Conservation (phyloP, 2,888 invertebrate genomes). For the Bembecia ichneumoniformis region DNA sequence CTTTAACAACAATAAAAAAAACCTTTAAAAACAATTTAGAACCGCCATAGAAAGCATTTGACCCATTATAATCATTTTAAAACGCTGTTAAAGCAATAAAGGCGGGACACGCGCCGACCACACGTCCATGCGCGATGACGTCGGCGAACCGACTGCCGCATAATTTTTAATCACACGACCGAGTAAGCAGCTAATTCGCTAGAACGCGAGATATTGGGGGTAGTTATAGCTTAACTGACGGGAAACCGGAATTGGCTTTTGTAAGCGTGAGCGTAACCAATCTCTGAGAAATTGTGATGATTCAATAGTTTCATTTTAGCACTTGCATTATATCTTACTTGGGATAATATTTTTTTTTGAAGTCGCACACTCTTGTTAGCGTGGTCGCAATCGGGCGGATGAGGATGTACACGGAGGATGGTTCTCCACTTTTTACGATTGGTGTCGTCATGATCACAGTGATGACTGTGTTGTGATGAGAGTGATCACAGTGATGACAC, state of each 20-base stretch:
- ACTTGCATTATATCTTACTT: no score
- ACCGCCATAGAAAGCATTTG: conserved; percentile 14
- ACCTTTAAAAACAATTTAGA: conserved; percentile 8
- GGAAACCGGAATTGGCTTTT: conserved; percentile 15
- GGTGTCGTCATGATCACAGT: no score
- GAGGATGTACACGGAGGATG: no score
- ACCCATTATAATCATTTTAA: conserved; percentile 48
- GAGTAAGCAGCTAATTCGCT: conserved; percentile 68
- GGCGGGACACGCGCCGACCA: conserved; percentile 36
- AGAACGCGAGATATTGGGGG: conserved; percentile 47
- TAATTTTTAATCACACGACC: conserved; percentile 71
- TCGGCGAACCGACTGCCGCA: conserved; percentile 23
- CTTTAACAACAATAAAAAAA: neutral
- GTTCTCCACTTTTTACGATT: no score
- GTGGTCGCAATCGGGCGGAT: no score
- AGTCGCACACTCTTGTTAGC: no score
- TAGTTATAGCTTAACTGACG: conserved; percentile 20
- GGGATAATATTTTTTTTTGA: no score
- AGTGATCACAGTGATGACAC: no score
- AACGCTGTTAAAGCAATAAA: conserved; percentile 49
- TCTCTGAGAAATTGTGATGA: conserved; percentile 25
- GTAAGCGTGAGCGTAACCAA: conserved; percentile 27
- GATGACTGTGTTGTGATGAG: no score
- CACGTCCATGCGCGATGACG: conserved; percentile 31
- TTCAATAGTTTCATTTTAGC: conserved; percentile 1